phyloP scores from a whole-genome alignment of 2,888 invertebrate genomes.

The Callimorpha dominula region DNA sequence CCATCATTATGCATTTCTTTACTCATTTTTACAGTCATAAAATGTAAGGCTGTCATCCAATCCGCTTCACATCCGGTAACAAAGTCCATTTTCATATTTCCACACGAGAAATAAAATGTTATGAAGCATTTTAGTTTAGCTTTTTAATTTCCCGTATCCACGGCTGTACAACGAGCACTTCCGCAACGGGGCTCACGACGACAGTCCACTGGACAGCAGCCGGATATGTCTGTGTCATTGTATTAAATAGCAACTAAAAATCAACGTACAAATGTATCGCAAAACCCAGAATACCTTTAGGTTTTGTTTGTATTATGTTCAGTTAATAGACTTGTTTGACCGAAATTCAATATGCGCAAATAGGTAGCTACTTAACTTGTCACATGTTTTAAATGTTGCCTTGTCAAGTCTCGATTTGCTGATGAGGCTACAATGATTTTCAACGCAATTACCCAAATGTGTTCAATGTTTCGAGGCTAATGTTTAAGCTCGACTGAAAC shows the following conservation, averaged over 20 bases:
- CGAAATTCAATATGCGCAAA: too few relatives aligned
- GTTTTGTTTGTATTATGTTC: not conserved
- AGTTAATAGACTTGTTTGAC: not conserved
- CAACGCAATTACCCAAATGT: too few relatives aligned
- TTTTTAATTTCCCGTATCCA: constrained; percentile 23
- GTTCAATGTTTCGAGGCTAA: too few relatives aligned
- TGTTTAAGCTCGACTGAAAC: too few relatives aligned
- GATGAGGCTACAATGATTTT: too few relatives aligned
- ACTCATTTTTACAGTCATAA: not conserved
- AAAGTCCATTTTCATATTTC: not conserved
- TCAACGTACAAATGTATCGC: not conserved
- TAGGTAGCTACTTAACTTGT: too few relatives aligned
- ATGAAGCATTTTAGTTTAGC: not conserved
- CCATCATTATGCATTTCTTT: not conserved
- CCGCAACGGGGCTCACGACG: constrained; percentile 9
- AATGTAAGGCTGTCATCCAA: not conserved
- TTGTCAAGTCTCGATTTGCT: too few relatives aligned
- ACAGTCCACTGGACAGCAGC: constrained; percentile 8
- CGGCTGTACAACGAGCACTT: constrained; percentile 8
- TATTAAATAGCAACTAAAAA: not conserved
- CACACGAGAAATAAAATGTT: not conserved
- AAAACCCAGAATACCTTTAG: not conserved
- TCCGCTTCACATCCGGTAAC: not conserved
- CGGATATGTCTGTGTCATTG: constrained; percentile 12
- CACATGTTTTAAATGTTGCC: too few relatives aligned